These are phyloP conservation scores for Eulemur rubriventer DNA, from an alignment of 2,797 vertebrate species.

Conservation along the genomic window DNA sequence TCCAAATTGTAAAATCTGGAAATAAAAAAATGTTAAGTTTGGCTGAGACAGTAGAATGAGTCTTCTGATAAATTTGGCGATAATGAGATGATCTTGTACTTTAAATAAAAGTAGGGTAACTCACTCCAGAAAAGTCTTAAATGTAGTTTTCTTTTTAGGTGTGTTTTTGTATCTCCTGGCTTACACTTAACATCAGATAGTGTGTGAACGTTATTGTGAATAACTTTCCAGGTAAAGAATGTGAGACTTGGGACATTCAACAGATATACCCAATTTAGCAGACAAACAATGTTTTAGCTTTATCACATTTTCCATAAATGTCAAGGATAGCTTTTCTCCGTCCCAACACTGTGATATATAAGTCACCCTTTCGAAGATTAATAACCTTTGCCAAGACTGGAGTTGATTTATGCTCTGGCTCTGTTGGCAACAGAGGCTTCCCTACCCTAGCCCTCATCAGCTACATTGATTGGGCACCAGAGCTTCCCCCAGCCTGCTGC, in stretches of 20 bases:
- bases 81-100: not conserved
- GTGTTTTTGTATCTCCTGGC: not conserved
- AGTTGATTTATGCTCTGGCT: constrained; percentile 76
- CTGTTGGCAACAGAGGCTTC: constrained; percentile 67
- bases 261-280: constrained; percentile 35
- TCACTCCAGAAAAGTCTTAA: not conserved
- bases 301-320: constrained; percentile 53
- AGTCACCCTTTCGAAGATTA: constrained; percentile 71
- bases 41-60: not conserved
- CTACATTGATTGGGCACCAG: constrained; percentile 71
- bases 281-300: constrained; percentile 46
- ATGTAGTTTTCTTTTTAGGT: not conserved
- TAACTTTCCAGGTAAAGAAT: not conserved
- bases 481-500: constrained; percentile 78
- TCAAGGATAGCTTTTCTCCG: constrained; percentile 52
- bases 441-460: constrained; percentile 68
- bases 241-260: not conserved
- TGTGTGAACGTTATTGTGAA: not conserved
- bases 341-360: constrained; percentile 43
- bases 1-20: not conserved
- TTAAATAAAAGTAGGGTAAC: not conserved
- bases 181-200: not conserved
- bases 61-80: not conserved
- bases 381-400: constrained; percentile 72
- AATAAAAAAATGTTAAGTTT: not conserved